phyloP scores from a whole-genome alignment of 2,113 vertebrate genomes.

The Cichladusa arquata region DNA sequence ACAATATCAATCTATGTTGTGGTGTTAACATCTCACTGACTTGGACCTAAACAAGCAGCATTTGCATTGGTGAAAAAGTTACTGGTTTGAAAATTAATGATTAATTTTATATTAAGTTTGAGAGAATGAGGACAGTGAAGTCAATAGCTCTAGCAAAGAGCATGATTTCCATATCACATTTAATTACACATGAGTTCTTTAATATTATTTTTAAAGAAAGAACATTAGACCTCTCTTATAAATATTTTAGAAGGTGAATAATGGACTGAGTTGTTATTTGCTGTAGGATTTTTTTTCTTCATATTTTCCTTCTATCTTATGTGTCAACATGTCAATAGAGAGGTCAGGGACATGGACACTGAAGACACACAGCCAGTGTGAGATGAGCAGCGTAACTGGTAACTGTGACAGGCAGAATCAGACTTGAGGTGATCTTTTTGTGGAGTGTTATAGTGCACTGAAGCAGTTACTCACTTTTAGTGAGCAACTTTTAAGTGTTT shows the following conservation, averaged over 20 bases:
- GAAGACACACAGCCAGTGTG: constrained; percentile 1
- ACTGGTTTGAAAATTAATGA: constrained; percentile 67
- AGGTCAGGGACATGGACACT: not conserved
- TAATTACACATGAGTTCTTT: constrained; percentile 73
- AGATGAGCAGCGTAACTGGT: not conserved
- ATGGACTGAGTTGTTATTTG: constrained; percentile 21
- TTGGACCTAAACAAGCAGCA: not conserved
- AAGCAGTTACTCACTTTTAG: constrained; percentile 10
- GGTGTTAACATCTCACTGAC: constrained; percentile 43
- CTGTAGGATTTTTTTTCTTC: not conserved
- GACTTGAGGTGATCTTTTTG: constrained; percentile 37
- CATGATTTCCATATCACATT: constrained; percentile 69
- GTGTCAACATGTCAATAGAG: constrained; percentile 4
- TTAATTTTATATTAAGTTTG: constrained; percentile 73
- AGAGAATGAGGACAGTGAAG: constrained; percentile 52
- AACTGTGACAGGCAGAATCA: constrained; percentile 22
- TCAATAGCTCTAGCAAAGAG: constrained; percentile 67
- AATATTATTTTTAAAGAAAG: constrained; percentile 45
- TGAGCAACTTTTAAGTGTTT: not conserved
- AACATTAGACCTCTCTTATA: constrained; percentile 46
- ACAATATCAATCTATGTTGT: not conserved
- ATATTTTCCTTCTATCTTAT: constrained; percentile 4
- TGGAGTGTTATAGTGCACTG: not conserved
- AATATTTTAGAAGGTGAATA: constrained; percentile 67
- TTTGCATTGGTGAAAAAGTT: constrained; percentile 12